Evolutionary conservation across 1,140 invertebrate genomes (phyloP), one percentile per base, ranked within the genome.

Genomic region (Brachionus paranguensis): DNA sequence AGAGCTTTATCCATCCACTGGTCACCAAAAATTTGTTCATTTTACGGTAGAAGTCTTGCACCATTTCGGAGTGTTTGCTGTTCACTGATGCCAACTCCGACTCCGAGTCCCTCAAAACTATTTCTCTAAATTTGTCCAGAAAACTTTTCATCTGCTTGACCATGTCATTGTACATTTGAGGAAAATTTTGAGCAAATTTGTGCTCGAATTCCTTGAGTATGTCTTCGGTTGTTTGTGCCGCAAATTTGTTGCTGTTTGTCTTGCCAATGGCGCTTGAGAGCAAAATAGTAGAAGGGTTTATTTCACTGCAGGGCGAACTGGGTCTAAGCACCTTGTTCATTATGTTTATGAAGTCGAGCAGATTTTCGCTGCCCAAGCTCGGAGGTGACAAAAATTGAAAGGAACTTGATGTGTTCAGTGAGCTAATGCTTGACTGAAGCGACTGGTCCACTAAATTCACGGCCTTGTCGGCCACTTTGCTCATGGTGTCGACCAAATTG

Each of bases 21-120:
- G 50, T 64, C 7, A 29, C 24, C 14, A 81, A 6, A 14, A 45
- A 43, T 81, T 29, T 81, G 43, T 43, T 64, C 10, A 81, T 68
- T 81, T 81, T 81, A 10, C 37, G n/a, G 41, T 41, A 81, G 64
- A 81, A 81, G n/a, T 81, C 78, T 17, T 81, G 78, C 8, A 64
- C 78, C 78, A 64, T 64, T 27, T 76, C 72, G 24, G 78, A 43
- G 24, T 81, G 78, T 11, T 81, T 81, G 10, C 14, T 60, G 24
- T 81, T 81, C 17, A 65, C 27, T 5, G 12, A 20, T 6, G 24
- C n/a, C 11, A 60, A 33, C 0, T 55, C 50, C 0, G 20, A 27
- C n/a, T 81, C 37, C 27, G 24, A n/a, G 12, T 81, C 50, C 24
- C 11, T 24, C 8, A 17, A 0, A 72, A 43, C 6, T 43, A 60